These are phyloP conservation scores for Steatornis caripensis DNA, from an alignment of 2,113 vertebrate species.

Conservation along the genomic window DNA sequence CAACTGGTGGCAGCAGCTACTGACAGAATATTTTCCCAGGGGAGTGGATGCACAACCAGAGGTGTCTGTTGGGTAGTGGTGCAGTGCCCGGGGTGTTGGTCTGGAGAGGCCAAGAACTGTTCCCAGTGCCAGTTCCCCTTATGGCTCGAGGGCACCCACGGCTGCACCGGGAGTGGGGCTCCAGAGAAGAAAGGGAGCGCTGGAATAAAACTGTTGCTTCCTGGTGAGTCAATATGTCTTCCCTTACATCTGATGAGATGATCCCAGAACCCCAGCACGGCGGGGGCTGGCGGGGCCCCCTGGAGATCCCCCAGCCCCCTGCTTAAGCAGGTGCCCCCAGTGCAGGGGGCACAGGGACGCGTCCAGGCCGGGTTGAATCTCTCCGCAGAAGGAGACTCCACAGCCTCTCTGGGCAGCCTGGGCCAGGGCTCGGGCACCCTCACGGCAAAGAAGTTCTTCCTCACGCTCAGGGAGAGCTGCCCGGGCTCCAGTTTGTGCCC, in stretches of 20 bases:
- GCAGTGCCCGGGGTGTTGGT: accelerated
- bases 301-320: too few relatives aligned
- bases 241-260: neutral
- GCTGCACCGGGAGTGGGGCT: neutral
- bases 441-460: too few relatives aligned
- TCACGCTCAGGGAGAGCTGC: too few relatives aligned
- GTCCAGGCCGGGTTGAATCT: too few relatives aligned
- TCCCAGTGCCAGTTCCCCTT: neutral
- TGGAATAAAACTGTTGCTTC: neutral
- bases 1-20: neutral
- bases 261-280: too few relatives aligned
- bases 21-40: neutral
- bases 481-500: too few relatives aligned
- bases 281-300: too few relatives aligned
- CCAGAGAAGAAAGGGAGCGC: neutral
- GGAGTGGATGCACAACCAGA: neutral
- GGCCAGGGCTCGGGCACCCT: too few relatives aligned
- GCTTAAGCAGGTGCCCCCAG: too few relatives aligned
- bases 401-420: too few relatives aligned
- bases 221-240: neutral
- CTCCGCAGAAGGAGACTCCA: too few relatives aligned
- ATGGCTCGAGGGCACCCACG: neutral
- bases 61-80: neutral
- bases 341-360: too few relatives aligned
- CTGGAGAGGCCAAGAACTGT: neutral